phyloP scores from a whole-genome alignment of 1,140 invertebrate species.

The Heliconius hermathena region DNA sequence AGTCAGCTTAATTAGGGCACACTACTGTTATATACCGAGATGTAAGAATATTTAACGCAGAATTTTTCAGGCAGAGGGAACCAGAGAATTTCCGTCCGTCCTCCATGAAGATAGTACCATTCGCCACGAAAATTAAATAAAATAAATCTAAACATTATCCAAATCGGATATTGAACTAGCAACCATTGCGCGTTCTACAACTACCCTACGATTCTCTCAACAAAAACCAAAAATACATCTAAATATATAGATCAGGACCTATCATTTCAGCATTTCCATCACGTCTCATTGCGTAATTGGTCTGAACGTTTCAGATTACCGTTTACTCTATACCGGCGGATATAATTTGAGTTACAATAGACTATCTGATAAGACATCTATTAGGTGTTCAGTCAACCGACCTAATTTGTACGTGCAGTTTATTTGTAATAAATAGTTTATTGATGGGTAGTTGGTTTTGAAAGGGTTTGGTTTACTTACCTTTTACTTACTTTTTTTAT shows the following conservation, averaged over 20 bases:
- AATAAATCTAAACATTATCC: too few relatives aligned
- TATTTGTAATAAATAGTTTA: neutral
- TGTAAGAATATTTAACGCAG: too few relatives aligned
- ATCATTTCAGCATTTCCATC: slow-evolving; percentile 11
- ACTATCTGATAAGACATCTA: slow-evolving; percentile 19
- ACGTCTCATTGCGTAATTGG: slow-evolving; percentile 19
- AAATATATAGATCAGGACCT: neutral
- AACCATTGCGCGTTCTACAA: too few relatives aligned
- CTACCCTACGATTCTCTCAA: neutral
- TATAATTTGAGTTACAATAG: slow-evolving; percentile 23
- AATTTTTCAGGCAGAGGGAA: too few relatives aligned
- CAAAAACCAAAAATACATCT: neutral
- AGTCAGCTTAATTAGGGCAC: too few relatives aligned
- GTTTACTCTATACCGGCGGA: slow-evolving; percentile 23
- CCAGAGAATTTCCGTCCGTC: too few relatives aligned
- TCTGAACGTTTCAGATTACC: slow-evolving; percentile 29
- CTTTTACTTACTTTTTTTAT: too few relatives aligned
- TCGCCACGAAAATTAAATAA: too few relatives aligned
- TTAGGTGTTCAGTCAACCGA: slow-evolving; percentile 20
- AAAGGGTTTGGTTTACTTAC: neutral
- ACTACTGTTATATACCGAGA: too few relatives aligned
- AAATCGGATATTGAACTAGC: too few relatives aligned
- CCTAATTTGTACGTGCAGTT: slow-evolving; percentile 1
- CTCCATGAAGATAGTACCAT: too few relatives aligned
- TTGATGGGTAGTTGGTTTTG: neutral